Conservation (phyloP, 1,140 invertebrate genomes). For the Cotesia typhae region DNA sequence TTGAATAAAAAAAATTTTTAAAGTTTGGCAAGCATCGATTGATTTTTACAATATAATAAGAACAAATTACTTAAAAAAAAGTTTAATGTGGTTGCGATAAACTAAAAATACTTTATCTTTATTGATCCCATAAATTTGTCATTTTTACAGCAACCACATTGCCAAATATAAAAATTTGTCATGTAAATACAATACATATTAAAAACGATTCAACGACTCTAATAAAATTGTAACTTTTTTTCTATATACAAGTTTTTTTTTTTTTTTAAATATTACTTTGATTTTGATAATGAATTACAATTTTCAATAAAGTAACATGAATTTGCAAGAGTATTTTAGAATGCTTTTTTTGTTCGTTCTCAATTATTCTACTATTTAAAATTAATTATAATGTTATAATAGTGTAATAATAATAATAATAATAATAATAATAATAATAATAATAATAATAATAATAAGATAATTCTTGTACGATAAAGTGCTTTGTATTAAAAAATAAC, state of each 20-base stretch:
- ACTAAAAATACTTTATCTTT: background rate
- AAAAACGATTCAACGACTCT: too few species aligned
- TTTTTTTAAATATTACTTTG: too few species aligned
- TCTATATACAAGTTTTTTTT: too few species aligned
- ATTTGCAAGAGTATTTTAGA: too few species aligned
- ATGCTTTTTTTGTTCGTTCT: too few species aligned
- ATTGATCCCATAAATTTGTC: background rate
- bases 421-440: background rate
- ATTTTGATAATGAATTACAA: too few species aligned
- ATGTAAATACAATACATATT: too few species aligned
- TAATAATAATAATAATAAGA: background rate
- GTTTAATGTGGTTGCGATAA: background rate
- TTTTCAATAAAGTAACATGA: too few species aligned
- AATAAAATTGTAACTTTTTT: too few species aligned
- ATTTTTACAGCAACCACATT: too few species aligned
- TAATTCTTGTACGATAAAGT: constrained; percentile 59
- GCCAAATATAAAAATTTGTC: too few species aligned
- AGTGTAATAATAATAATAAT: background rate
- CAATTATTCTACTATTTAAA: too few species aligned
- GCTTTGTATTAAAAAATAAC: constrained; percentile 59
- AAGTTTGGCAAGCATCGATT: constrained; percentile 39
- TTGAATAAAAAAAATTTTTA: constrained; percentile 28
- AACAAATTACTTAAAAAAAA: background rate
- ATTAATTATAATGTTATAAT: background rate
- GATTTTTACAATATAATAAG: constrained; percentile 18